These are phyloP conservation scores for Synanthedon formicaeformis DNA, from an alignment of 2,888 invertebrate species.

Conservation along the genomic window DNA sequence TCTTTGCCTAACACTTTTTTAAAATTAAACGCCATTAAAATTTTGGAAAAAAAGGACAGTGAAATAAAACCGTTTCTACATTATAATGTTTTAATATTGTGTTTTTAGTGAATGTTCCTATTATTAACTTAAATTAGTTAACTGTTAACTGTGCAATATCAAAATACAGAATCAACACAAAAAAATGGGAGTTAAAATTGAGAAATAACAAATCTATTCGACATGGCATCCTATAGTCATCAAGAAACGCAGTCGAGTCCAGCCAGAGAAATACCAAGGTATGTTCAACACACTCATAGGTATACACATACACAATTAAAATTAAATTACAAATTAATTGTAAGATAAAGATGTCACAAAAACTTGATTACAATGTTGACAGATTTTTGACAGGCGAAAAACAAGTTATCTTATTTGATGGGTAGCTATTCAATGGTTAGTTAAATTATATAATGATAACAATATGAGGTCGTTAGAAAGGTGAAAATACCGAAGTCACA, in stretches of 20 bases:
- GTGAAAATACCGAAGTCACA: no score
- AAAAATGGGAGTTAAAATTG: slow-evolving; percentile 29
- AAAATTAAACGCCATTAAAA: no score
- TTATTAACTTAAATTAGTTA: slow-evolving; percentile 8
- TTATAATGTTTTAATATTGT: background rate
- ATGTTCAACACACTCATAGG: slow-evolving; percentile 12
- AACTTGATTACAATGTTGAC: background rate
- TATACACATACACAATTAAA: no score
- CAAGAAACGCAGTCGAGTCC: slow-evolving; percentile 56
- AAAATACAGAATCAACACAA: slow-evolving; percentile 2
- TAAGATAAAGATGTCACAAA: no score
- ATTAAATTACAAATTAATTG: no score
- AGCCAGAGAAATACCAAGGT: slow-evolving; percentile 51
- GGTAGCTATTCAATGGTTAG: no score
- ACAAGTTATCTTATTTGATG: background rate
- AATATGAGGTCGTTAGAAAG: no score
- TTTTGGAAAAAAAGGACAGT: background rate
- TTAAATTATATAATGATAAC: no score
- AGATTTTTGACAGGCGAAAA: background rate
- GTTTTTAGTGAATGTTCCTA: slow-evolving; percentile 10
- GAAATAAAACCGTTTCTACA: background rate
- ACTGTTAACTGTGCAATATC: slow-evolving; percentile 12
- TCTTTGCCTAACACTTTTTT: no score
- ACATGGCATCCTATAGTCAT: slow-evolving; percentile 47
- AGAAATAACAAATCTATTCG: slow-evolving; percentile 15